Evolutionary conservation across 2,113 vertebrate species (phyloP).

Genomic region (Cinclus mexicanus): DNA sequence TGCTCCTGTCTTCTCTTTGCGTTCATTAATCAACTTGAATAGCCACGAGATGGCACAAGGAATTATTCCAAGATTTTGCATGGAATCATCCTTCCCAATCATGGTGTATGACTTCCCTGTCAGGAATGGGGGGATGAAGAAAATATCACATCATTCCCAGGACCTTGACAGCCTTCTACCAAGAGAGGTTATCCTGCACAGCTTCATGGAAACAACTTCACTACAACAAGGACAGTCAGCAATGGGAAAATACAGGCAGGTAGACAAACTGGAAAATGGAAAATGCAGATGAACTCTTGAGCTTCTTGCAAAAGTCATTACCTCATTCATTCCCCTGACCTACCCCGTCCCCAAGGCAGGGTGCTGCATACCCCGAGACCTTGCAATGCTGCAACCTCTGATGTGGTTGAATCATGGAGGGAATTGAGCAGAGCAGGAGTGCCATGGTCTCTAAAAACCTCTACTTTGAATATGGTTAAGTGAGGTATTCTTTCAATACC

Average conservation of each 20-base stretch:
- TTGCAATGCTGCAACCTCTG: not conserved
- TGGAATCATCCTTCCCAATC: slow-evolving; percentile 95
- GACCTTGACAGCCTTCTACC: not conserved
- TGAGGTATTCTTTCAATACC: not conserved
- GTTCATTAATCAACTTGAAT: slow-evolving; percentile 95
- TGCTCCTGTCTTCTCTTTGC: slow-evolving; percentile 95
- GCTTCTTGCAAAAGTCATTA: not conserved
- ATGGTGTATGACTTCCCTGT: slow-evolving; percentile 97
- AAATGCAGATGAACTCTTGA: not conserved
- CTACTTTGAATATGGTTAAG: not conserved
- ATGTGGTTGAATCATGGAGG: not conserved
- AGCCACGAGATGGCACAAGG: slow-evolving; percentile 99
- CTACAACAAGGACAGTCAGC: not conserved
- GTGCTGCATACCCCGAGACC: not conserved
- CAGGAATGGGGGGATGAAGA: not conserved
- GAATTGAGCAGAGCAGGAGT: not conserved
- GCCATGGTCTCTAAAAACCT: not conserved
- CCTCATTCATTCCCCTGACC: not conserved
- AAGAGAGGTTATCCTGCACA: not conserved
- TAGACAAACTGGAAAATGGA: not conserved
- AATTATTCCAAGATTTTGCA: slow-evolving; percentile 95
- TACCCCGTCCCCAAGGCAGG: not conserved
- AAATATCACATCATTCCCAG: not conserved
- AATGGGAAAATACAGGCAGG: not conserved
- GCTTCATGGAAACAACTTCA: not conserved